These are phyloP conservation scores for Orussus abietinus DNA, from an alignment of 1,140 invertebrate genomes.

Conservation along the genomic window DNA sequence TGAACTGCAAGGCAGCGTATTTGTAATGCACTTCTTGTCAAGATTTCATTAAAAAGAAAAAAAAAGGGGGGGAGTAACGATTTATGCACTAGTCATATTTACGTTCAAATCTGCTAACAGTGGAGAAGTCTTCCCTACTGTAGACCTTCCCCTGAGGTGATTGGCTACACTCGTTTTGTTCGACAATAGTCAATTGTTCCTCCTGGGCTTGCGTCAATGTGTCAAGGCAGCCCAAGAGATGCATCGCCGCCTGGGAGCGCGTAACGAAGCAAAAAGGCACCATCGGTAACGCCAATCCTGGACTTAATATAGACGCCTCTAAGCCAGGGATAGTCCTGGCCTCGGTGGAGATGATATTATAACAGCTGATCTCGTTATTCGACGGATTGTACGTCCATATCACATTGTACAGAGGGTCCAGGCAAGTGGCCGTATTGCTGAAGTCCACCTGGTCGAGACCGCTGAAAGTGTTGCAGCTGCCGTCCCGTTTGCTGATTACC, in stretches of 20 bases:
- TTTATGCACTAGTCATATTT: constrained; percentile 27
- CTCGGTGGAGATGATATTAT: constrained; percentile 76
- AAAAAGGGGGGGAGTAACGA: too few species aligned
- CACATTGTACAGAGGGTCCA: constrained; percentile 86
- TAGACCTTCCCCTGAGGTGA: constrained; percentile 56
- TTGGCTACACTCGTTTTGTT: constrained; percentile 54
- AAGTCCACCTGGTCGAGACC: constrained; percentile 76
- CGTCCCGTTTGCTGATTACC: constrained; percentile 80
- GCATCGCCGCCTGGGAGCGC: constrained; percentile 80
- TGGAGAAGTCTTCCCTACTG: constrained; percentile 75
- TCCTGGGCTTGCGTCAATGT: constrained; percentile 80
- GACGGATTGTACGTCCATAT: constrained; percentile 77
- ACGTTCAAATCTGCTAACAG: constrained; percentile 90
- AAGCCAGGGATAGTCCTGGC: constrained; percentile 43
- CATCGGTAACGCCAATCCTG: constrained; percentile 78
- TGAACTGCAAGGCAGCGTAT: too few species aligned
- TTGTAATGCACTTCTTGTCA: too few species aligned
- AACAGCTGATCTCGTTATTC: constrained; percentile 71
- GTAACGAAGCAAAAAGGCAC: constrained; percentile 68
- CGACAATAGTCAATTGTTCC: constrained; percentile 58
- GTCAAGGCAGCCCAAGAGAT: constrained; percentile 85
- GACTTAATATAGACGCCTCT: constrained; percentile 62
- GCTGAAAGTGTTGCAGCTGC: constrained; percentile 76
- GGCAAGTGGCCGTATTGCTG: constrained; percentile 67
- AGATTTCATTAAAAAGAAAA: too few species aligned